Percentiles rank a stretch among this genome's conserved stretches.
phyloP scores from a whole-genome alignment of 2,888 invertebrate genomes.

The Macaria notata region DNA sequence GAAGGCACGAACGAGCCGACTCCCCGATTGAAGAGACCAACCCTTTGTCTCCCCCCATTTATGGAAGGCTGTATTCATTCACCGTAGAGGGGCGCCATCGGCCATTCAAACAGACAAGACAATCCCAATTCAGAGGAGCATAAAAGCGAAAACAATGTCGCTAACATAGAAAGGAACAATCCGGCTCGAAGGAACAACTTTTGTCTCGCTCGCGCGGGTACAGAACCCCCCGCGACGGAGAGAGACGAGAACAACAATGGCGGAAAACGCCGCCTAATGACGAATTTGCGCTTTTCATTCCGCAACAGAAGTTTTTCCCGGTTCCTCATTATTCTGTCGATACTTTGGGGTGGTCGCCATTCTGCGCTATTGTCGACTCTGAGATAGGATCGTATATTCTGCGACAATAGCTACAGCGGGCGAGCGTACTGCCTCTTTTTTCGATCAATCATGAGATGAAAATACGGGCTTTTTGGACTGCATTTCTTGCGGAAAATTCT shows the following conservation, averaged over 20 bases:
- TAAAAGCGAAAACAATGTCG: slow-evolving; percentile 82
- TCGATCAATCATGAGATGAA: slow-evolving; percentile 27
- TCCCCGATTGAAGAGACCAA: slow-evolving; percentile 80
- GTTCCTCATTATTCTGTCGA: slow-evolving; percentile 79
- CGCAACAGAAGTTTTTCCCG: slow-evolving; percentile 82
- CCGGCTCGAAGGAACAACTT: slow-evolving; percentile 73
- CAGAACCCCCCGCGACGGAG: slow-evolving; percentile 40
- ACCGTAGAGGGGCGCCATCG: slow-evolving; percentile 79
- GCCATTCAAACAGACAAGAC: slow-evolving; percentile 81
- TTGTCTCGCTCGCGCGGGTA: slow-evolving; percentile 58
- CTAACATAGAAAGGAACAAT: slow-evolving; percentile 83
- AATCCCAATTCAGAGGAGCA: slow-evolving; percentile 80
- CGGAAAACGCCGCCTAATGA: slow-evolving; percentile 81
- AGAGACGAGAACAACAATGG: slow-evolving; percentile 70
- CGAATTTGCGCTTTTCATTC: slow-evolving; percentile 83
- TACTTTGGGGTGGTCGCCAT: slow-evolving; percentile 72
- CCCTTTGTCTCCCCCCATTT: slow-evolving; percentile 80
- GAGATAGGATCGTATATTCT: slow-evolving; percentile 72
- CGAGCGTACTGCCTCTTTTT: slow-evolving; percentile 41
- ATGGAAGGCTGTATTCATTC: slow-evolving; percentile 76
- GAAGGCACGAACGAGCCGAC: slow-evolving; percentile 77
- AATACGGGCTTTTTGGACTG: slow-evolving; percentile 13
- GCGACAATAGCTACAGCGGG: slow-evolving; percentile 55
- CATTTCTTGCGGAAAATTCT: slow-evolving; percentile 5
- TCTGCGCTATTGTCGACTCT: slow-evolving; percentile 60